These are phyloP conservation scores for Luehdorfia chinensis DNA, from an alignment of 1,140 invertebrate species.

Conservation along the genomic window DNA sequence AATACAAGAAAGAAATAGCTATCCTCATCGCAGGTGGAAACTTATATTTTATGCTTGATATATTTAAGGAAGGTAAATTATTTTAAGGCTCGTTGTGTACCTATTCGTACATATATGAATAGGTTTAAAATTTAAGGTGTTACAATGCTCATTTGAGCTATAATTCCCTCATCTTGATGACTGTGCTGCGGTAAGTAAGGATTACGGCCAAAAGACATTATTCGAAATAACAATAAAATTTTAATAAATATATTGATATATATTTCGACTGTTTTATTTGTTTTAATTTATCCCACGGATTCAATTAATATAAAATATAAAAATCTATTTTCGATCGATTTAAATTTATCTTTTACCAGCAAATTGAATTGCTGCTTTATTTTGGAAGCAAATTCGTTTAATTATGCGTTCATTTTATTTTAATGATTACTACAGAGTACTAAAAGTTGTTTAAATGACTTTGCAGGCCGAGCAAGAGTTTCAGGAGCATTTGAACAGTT, in stretches of 20 bases:
- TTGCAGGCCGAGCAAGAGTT: slow-evolving; percentile 68
- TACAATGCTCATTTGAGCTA: too few species aligned
- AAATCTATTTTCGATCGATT: not conserved
- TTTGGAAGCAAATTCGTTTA: too few species aligned
- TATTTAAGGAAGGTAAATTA: too few species aligned
- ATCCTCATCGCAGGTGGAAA: too few species aligned
- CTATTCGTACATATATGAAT: too few species aligned
- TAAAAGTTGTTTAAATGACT: slow-evolving; percentile 16
- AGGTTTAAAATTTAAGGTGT: too few species aligned
- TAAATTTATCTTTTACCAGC: not conserved
- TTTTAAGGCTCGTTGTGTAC: too few species aligned
- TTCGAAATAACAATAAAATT: too few species aligned
- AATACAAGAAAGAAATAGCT: too few species aligned
- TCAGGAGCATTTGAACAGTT: slow-evolving; percentile 57
- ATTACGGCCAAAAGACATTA: too few species aligned
- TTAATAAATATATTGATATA: slow-evolving; percentile 7
- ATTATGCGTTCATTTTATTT: not conserved
- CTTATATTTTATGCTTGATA: too few species aligned
- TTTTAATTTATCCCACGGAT: slow-evolving; percentile 21
- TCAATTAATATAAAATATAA: not conserved
- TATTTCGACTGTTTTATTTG: slow-evolving; percentile 32
- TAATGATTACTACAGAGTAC: not conserved
- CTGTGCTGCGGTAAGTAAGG: slow-evolving; percentile 6
- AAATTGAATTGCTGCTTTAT: not conserved
- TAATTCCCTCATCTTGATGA: too few species aligned